These are phyloP conservation scores for Danio rerio DNA, from an alignment of 2,113 vertebrate species.

Conservation along the genomic window GRCz12tu NC_133189.1:4782001-4782500, in stretches of 20 bases:
- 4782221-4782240: conserved; percentile 17
- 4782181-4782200: not conserved
- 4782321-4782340: conserved; percentile 89
- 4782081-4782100: not conserved
- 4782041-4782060: conserved; percentile 4
- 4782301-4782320: conserved; percentile 97
- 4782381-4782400: not conserved
- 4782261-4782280: not conserved
- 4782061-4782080: not conserved
- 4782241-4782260: conserved; percentile 9
- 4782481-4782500: not conserved
- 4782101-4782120: not conserved
- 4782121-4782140: not conserved
- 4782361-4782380: conserved; percentile 69
- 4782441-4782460: not conserved
- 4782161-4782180: not conserved
- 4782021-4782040: not conserved
- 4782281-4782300: conserved; percentile 67
- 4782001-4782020: too few relatives aligned
- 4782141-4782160: not conserved
- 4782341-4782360: conserved; percentile 83
- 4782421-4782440: conserved; percentile 33
- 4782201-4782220: not conserved
- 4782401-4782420: conserved; percentile 6
- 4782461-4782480: conserved; percentile 13